Base-by-base conservation (phyloP, 2,888 invertebrate species). In the Xanthia icteritia region DNA sequence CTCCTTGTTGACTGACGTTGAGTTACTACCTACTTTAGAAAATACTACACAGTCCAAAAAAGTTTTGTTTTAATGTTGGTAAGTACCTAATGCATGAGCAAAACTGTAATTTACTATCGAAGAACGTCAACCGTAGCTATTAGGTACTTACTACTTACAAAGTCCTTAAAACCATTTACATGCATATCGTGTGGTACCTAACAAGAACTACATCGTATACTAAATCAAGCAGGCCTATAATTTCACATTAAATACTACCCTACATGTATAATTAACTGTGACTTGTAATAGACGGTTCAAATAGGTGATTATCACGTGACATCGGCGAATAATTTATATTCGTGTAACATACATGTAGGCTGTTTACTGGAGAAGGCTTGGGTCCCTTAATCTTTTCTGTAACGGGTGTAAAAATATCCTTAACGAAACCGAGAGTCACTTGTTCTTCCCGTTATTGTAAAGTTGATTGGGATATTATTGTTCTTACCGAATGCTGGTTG, bases 261-360 rank as follows among this genome's bases (percentile, higher is more conserved):
- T 82, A 89, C 88, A 89, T 90, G 92, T 92, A 91, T 90, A 89
- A 85, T 85, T 85, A 84, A 68, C 78, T 58, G 86, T 82, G 86
- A 86, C 91, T 91, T 86, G 90, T 93, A 93, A 95, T 95, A 94
- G 94, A 93, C 93, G 91, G 91, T 93, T 94, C 95, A 94, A 95
- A 95, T 94, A 94, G 89, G 71, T 69, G 76, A 84, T 85, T 84
- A 86, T 73, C 82, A 84, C 76, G 73, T 82, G 81, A 79, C 79
- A 85, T 83, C 81, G 73, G 83, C 51, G 75, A 48, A 72, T 81
- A 75, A 83, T 77, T 79, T 82, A 79, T 85, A 82, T 77, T 81
- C 66, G 77, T 77, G 48, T 61, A 61, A 71, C 75, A 67, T 77
- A 83, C 54, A 60, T 56, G 54, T 66, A 31, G 31, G 36, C 54